Evolutionary conservation across 2,113 vertebrate genomes (phyloP).

Genomic region (Amblyopsis rosae): DNA sequence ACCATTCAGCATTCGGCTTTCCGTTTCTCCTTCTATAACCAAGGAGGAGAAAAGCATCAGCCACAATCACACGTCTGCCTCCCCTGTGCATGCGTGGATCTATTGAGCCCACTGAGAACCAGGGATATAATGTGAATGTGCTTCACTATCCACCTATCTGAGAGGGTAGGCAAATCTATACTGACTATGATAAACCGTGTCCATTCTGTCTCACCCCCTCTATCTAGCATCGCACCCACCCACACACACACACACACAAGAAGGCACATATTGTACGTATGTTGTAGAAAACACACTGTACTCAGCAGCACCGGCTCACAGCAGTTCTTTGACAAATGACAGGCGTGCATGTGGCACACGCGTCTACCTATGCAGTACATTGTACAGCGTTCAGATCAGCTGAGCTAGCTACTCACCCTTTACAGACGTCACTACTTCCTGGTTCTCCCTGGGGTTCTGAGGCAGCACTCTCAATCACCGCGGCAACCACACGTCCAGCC

Average conservation of each 20-base stretch:
- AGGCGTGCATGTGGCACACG: conserved; percentile 7
- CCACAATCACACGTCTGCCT: conserved; percentile 33
- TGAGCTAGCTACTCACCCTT: conserved; percentile 69
- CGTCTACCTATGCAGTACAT: conserved; percentile 27
- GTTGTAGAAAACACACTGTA: too few relatives aligned
- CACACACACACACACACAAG: neutral
- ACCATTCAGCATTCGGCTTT: conserved; percentile 46
- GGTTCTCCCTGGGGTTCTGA: conserved; percentile 68
- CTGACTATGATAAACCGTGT: neutral
- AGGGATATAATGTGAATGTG: conserved; percentile 25
- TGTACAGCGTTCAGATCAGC: conserved; percentile 35
- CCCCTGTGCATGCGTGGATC: conserved; percentile 9
- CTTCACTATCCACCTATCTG: conserved; percentile 29
- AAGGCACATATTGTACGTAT: too few relatives aligned
- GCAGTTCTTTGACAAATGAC: neutral
- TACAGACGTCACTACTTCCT: conserved; percentile 72
- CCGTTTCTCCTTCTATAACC: conserved; percentile 42
- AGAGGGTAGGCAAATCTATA: neutral
- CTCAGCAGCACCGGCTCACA: too few relatives aligned
- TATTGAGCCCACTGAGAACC: conserved; percentile 39
- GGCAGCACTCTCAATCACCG: conserved; percentile 73
- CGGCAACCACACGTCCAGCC: conserved; percentile 74
- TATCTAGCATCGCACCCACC: neutral
- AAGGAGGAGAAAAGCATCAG: conserved; percentile 42
- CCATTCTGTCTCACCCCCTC: neutral